These are phyloP conservation scores for Drosophila teissieri DNA, from an alignment of 1,140 invertebrate genomes.

Conservation along the genomic window DNA sequence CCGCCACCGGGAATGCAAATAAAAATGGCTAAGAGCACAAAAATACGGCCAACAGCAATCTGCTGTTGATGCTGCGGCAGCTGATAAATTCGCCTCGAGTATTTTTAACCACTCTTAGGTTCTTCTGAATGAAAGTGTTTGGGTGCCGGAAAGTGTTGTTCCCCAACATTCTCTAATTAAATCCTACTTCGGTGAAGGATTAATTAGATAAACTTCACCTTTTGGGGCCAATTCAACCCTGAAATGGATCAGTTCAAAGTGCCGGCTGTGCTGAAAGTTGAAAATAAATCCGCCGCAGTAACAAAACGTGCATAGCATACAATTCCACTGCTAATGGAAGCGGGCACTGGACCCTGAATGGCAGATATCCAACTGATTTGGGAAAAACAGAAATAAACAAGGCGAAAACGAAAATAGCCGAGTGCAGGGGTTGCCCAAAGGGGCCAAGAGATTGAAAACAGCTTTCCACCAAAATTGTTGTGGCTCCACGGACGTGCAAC, in stretches of 20 bases:
- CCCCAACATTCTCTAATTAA: conserved; percentile 25
- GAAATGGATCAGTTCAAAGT: conserved; percentile 8
- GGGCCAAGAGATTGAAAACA: conserved; percentile 50
- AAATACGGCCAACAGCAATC: conserved; percentile 16
- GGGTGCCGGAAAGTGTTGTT: not conserved
- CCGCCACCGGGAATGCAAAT: conserved; percentile 19
- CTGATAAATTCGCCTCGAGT: conserved; percentile 50
- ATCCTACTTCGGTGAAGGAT: conserved; percentile 22
- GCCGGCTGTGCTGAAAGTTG: conserved; percentile 13
- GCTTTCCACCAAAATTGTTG: conserved; percentile 46
- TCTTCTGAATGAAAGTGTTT: conserved; percentile 27
- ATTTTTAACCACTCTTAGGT: conserved; percentile 12
- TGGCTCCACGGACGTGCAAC: conserved; percentile 44
- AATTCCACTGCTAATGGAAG: conserved; percentile 29
- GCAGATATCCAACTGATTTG: conserved; percentile 14
- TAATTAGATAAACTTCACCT: conserved; percentile 41
- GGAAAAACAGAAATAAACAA: conserved; percentile 40
- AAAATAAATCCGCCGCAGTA: conserved; percentile 37
- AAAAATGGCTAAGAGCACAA: conserved; percentile 18
- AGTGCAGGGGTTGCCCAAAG: conserved; percentile 7
- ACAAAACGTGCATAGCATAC: conserved; percentile 40
- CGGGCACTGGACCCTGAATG: conserved; percentile 18
- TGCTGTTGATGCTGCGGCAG: conserved; percentile 12
- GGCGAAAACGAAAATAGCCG: conserved; percentile 37
- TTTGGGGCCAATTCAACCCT: conserved; percentile 47